A percentile compares a stretch with the other conserved stretches of the same genome.
These are phyloP conservation scores for Pinctada fucata DNA, from an alignment of 2,888 invertebrate species.

Conservation along the genomic window DNA sequence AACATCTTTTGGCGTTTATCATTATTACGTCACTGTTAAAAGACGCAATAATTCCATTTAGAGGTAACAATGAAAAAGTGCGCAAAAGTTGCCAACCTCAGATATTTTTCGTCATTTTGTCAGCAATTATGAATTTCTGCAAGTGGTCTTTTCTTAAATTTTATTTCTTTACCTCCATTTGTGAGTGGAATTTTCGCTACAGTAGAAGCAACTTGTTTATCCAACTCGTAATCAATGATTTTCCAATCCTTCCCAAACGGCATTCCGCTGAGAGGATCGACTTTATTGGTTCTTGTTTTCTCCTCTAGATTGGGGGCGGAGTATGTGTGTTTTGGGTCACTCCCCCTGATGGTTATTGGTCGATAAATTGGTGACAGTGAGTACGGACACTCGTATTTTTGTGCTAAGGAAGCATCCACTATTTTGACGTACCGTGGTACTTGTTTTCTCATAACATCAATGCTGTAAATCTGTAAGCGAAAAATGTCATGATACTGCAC, in stretches of 20 bases:
- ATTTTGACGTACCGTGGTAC: slow-evolving; percentile 71
- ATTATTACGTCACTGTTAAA: no score
- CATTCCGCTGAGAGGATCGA: slow-evolving; percentile 70
- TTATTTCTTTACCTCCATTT: slow-evolving; percentile 67
- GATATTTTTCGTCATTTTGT: no score
- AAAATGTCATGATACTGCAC: not conserved
- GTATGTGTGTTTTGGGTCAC: slow-evolving; percentile 72
- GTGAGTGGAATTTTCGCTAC: slow-evolving; percentile 66
- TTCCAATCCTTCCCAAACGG: slow-evolving; percentile 68
- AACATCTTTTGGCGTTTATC: no score
- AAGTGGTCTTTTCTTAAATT: no score
- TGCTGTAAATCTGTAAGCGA: slow-evolving; percentile 65
- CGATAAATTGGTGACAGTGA: slow-evolving; percentile 71
- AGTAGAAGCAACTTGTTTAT: slow-evolving; percentile 65
- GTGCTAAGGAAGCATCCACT: slow-evolving; percentile 58
- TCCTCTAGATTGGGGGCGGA: slow-evolving; percentile 72
- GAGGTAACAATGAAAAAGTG: no score
- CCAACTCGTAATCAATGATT: slow-evolving; percentile 67
- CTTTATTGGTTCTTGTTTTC: slow-evolving; percentile 70
- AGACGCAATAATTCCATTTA: no score
- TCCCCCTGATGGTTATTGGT: slow-evolving; percentile 71
- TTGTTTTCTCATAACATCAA: slow-evolving; percentile 66
- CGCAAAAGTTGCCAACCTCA: no score
- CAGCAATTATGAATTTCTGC: no score
- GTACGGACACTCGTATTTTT: slow-evolving; percentile 72